Evolutionary conservation across 1,140 invertebrate species (phyloP), one percentile per base, ranked within the genome.

Genomic region (Drosophila rhopaloa): DNA sequence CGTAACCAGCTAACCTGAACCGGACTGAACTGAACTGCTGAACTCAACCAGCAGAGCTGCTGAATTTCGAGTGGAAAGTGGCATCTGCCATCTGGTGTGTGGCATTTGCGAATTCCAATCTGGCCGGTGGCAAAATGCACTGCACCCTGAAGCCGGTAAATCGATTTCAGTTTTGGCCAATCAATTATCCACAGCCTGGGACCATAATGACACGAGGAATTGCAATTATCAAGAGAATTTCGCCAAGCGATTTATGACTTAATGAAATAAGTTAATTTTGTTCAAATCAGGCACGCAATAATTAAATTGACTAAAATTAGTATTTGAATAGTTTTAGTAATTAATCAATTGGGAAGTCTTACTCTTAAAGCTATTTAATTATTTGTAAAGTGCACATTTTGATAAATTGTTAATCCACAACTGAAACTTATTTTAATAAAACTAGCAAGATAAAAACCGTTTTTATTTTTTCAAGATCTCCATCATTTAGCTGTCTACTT

Each of bases 71-170:
- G 56, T 13, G 59, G 46, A 66, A 48, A 19, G 56, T 65, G 48
- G 62, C 43, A 61, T 56, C 14, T 53, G 43, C 27, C 47, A 32
- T 35, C 50, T 8, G 13, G 41, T n/a, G 27, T 43, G 29, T 29
- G 55, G 27, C 40, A 19, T 58, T 44, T 46, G 13, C 9, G 59
- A 77, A 61, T 73, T 63, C 54, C 44, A 62, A 84, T 59, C 61
- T 62, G 56, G 29, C 70, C 54, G 11, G 13, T 19, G 43, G 54
- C 50, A 19, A 56, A 35, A 40, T 27, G 29, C 32, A n/a, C 35
- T 19, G 46, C 7, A 53, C 50, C 71, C 59, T 16, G 48, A 14
- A 60, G 59, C 24, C n/a, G 27, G 47, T 8, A 32, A 27, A 56
- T 37, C 41, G 43, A 55, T 55, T 50, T 47, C 62, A 59, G 61